Evolutionary conservation across 2,113 vertebrate species (phyloP), one percentile per base, ranked within the genome.

Genomic region (Petroica traversi): DNA sequence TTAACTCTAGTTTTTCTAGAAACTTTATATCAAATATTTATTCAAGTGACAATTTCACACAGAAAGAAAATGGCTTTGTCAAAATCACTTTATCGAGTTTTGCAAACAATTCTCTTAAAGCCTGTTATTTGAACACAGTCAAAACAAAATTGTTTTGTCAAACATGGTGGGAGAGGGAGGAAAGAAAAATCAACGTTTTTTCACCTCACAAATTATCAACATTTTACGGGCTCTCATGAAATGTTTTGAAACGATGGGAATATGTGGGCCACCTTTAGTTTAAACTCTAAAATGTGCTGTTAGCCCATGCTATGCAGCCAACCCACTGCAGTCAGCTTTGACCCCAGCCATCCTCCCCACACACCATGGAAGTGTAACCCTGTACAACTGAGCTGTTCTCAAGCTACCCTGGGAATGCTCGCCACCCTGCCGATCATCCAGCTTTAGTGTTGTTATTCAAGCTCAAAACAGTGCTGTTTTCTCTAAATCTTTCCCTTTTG

Each of bases 71-170:
- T 17, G 6, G 29, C 54, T 88, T 85, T 92, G 92, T 93, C 85
- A 83, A 91, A 92, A 78, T 38, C 40, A 29, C 34, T 10, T 90
- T 88, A 85, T 55, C 12, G 4, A 90, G 48, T 82, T 92, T 91
- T 80, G 71, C 46, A 88, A 94, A 76, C 75, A 90, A 88, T 93
- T 80, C 46, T 58, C 51, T 58, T 61, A 54, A 83, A 90, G 51
- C 33, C 63, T 92, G 62, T 83, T 85, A 55, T 92, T 90, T 83
- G 89, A 81, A 80, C 22, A 14, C 20, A 58, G 38, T 80, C 75
- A 79, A 90, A 95, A 89, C 54, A 93, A 57, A 92, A 82, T 79
- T 66, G 52, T 43, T 94, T 87, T 72, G 77, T 89, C 58, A 85
- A 55, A 55, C 5, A 22, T 3, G 4, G 20, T 34, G 11, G 26